Base-by-base conservation (phyloP, 2,797 vertebrate genomes). In the Sphenodon punctatus region DNA sequence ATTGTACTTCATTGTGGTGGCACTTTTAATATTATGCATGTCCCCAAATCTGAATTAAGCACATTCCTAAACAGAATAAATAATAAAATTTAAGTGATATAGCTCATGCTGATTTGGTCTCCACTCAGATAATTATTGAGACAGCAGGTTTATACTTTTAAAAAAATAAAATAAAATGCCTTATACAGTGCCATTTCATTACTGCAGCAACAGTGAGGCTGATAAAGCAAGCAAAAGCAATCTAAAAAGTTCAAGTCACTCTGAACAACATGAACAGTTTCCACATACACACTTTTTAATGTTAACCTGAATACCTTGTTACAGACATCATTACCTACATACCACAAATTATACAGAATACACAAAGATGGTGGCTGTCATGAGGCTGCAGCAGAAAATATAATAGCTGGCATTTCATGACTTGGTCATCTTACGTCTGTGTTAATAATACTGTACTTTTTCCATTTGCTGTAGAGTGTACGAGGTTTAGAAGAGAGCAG, bases 401-500 rank as follows among this genome's bases (percentile, higher is more conserved):
- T 19, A 8, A 63, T n/a, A 17, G 12, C 71, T 6, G 38, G 51
- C 51, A 60, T 36, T 49, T 30, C 41, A 75, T 59, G 55, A 1
- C 23, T 12, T 11, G 10, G 17, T 14, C 58, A 0, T 19, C 9
- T 49, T 61, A 6, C 41, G 48, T 38, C 8, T 23, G 10, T 19
- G 25, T 0, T 1, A 3, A 10, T 32, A 34, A 66, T 41, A 43
- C 0, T 14, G 64, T 0, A 45, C 36, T 19, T 72, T 67, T 51
- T 53, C 39, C 65, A 27, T 10, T 56, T 4, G n/a, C n/a, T n/a
- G n/a, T n/a, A n/a, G n/a, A 1, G 6, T 4, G 1, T 5, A 34
- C 39, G 34, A 39, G 8, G 4, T 19, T 48, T 4, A 34, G 34
- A 53, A 48, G 32, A 51, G 36, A 59, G 75, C 27, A 34, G 11